phyloP scores from a whole-genome alignment of 1,140 invertebrate species.

The Camponotus floridanus region DNA sequence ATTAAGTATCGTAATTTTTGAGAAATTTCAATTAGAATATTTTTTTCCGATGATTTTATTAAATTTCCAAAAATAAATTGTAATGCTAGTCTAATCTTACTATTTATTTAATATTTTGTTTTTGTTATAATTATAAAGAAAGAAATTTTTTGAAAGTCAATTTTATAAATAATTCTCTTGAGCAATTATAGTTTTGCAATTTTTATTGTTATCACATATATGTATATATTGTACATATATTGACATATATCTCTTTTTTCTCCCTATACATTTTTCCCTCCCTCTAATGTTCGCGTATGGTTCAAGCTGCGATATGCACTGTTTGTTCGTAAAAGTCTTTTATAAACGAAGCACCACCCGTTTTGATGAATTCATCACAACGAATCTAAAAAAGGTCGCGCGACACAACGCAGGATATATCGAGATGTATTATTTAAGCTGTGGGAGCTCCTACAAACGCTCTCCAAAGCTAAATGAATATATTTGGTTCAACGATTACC shows the following conservation, averaged over 20 bases:
- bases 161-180: not conserved
- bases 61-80: not conserved
- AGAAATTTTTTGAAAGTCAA: not conserved
- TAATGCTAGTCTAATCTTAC: not conserved
- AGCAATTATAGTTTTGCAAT: not conserved
- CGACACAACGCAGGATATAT: not conserved
- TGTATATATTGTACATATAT: too few species aligned
- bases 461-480: conserved; percentile 43
- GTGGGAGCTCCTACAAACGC: not conserved
- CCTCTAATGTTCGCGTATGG: too few species aligned
- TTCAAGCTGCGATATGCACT: not conserved
- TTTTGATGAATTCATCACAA: not conserved
- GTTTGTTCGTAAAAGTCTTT: not conserved
- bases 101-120: not conserved
- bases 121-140: not conserved
- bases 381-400: not conserved
- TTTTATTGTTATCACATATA: too few species aligned
- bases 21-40: not conserved
- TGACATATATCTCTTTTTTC: too few species aligned
- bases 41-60: not conserved
- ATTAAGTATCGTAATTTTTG: not conserved
- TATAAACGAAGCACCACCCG: not conserved
- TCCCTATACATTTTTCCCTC: too few species aligned
- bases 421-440: not conserved
- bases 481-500: conserved; percentile 34